Percentiles rank a stretch among this genome's conserved stretches.
Conservation (phyloP, 2,888 invertebrate species). For the Neocrepidodera transversa region DNA sequence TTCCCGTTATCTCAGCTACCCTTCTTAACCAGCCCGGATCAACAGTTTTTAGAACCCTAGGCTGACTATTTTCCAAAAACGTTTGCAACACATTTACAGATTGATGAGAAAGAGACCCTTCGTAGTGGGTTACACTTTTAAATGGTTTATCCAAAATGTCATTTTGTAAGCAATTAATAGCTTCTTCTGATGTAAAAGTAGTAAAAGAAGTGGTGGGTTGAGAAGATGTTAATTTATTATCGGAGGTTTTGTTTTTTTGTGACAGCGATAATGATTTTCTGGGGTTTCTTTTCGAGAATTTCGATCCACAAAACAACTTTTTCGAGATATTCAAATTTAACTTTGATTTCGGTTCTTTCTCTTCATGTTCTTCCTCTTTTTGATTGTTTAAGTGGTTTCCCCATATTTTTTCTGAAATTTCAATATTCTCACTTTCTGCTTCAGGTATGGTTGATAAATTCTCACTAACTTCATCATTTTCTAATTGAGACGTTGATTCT, state of each 20-base stretch:
- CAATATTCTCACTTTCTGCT: not conserved
- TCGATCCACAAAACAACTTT: constrained; percentile 69
- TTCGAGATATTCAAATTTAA: constrained; percentile 50
- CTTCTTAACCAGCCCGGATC: constrained; percentile 69
- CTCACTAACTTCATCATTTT: not conserved
- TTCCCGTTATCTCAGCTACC: constrained; percentile 52
- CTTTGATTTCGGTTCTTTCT: constrained; percentile 37
- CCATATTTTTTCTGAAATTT: constrained; percentile 58
- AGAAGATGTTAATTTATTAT: constrained; percentile 35
- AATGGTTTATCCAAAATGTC: constrained; percentile 31
- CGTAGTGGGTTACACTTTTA: constrained; percentile 31
- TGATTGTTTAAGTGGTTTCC: constrained; percentile 61
- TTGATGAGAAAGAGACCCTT: constrained; percentile 40
- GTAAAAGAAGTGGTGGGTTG: constrained; percentile 38
- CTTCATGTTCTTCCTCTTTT: constrained; percentile 17
- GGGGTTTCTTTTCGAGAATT: constrained; percentile 78
- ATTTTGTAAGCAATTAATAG: constrained; percentile 30
- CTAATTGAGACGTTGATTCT: not conserved
- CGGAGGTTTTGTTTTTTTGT: constrained; percentile 47
- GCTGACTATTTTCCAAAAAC: constrained; percentile 47
- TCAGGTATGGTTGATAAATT: too few relatives aligned
- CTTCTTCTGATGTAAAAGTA: constrained; percentile 43
- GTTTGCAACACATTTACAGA: constrained; percentile 52
- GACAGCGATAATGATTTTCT: constrained; percentile 68
- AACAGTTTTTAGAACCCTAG: constrained; percentile 54